Evolutionary conservation across 2,888 invertebrate species (phyloP).

Genomic region (Acanthococcus lagerstroemiae): DNA sequence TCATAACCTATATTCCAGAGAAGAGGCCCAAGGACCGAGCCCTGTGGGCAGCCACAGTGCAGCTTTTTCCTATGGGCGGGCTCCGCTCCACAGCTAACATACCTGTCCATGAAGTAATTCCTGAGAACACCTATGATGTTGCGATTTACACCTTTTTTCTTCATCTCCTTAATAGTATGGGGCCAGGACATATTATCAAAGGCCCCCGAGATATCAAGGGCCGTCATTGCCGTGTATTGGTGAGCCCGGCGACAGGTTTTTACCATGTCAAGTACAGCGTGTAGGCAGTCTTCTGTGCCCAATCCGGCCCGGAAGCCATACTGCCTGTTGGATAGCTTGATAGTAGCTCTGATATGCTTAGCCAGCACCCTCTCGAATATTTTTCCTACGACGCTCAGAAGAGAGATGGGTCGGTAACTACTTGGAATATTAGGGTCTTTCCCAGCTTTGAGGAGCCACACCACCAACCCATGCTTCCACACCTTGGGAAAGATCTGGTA

Average conservation of each 20-base stretch:
- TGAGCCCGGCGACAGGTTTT: background rate
- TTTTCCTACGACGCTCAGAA: background rate
- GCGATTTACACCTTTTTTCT: background rate
- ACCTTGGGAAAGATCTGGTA: too few species aligned
- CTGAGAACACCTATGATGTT: background rate
- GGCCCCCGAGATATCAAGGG: background rate
- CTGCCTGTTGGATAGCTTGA: background rate
- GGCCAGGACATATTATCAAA: background rate
- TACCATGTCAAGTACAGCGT: background rate
- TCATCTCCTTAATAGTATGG: background rate
- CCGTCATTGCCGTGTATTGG: background rate
- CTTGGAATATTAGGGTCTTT: too few species aligned
- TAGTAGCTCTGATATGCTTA: background rate
- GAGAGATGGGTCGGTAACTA: background rate
- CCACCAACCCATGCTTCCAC: too few species aligned
- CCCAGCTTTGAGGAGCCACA: too few species aligned
- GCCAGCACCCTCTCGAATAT: background rate
- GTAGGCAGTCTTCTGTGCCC: background rate
- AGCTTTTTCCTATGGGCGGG: background rate
- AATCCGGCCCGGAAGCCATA: background rate
- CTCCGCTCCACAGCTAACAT: background rate
- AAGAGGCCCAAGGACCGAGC: background rate
- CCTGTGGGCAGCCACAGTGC: background rate
- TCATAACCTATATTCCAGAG: conserved; percentile 1
- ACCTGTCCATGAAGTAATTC: background rate